phyloP scores from a whole-genome alignment of 2,888 invertebrate species.

The Brachyptera putata region DNA sequence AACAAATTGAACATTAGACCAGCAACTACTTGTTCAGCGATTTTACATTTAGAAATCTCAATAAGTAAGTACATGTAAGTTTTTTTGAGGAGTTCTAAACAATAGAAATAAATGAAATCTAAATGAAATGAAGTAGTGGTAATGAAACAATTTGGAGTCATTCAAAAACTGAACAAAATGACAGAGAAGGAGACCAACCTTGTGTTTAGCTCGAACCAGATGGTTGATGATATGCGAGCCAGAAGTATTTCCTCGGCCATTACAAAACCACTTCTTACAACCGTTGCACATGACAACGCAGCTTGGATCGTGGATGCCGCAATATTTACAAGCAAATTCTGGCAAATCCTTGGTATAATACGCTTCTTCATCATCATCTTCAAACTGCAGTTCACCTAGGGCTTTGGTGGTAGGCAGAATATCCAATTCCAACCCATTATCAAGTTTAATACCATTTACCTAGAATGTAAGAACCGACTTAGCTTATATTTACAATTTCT shows the following conservation, averaged over 20 bases:
- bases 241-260: constrained; percentile 95
- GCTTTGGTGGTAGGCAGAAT: constrained; percentile 67
- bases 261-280: constrained; percentile 99
- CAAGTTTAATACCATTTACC: constrained; percentile 64
- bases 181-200: no score
- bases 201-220: constrained; percentile 97
- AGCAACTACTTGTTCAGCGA: no score
- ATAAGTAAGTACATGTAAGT: no score
- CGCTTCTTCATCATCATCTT: constrained; percentile 91
- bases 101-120: no score
- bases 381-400: constrained; percentile 86
- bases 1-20: no score
- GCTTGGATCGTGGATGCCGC: constrained; percentile 95
- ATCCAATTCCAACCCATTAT: constrained; percentile 56
- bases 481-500: no score
- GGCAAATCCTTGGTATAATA: constrained; percentile 85
- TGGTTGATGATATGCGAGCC: constrained; percentile 99
- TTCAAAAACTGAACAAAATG: no score
- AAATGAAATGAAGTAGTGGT: no score
- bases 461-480: no score
- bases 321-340: constrained; percentile 97
- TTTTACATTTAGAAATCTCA: no score
- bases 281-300: constrained; percentile 98
- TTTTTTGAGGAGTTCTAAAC: no score
- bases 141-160: no score